Evolutionary conservation across 2,113 vertebrate species (phyloP).

Genomic region (Columba janthina): DNA sequence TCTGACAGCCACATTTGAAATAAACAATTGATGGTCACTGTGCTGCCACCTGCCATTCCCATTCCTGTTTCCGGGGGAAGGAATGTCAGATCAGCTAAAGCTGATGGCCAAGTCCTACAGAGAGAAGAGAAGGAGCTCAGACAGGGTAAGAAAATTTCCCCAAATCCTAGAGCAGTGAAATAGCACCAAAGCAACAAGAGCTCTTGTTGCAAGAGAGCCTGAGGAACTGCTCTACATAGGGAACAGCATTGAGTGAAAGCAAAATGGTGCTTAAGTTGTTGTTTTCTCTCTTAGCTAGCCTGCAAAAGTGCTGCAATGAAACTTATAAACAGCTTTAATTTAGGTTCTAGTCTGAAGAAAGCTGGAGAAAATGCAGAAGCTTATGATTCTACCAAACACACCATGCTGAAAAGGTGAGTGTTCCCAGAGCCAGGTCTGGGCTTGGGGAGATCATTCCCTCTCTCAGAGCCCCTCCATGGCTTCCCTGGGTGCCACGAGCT

Average conservation of each 20-base stretch:
- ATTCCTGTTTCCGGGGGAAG: background rate
- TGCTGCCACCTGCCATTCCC: constrained; percentile 21
- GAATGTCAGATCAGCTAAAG: background rate
- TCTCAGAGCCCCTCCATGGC: rapidly evolving
- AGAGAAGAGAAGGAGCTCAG: background rate
- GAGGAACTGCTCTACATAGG: background rate
- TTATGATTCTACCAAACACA: background rate
- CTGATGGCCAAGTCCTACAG: background rate
- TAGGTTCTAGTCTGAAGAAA: background rate
- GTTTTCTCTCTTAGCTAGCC: background rate
- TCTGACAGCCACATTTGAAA: background rate
- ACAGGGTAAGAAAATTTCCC: background rate
- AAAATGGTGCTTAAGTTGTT: background rate
- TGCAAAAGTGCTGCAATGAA: background rate
- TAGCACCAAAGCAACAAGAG: background rate
- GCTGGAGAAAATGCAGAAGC: background rate
- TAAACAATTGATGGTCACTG: background rate
- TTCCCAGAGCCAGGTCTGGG: background rate
- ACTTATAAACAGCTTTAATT: background rate
- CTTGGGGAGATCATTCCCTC: background rate
- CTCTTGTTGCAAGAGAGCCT: background rate
- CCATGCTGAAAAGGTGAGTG: background rate
- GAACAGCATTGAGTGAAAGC: background rate
- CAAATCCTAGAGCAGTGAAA: background rate
- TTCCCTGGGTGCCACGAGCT: background rate